Percentiles rank a stretch among this genome's conserved stretches.
phyloP scores from a whole-genome alignment of 2,113 vertebrate species.

The Zootoca vivipara region DNA sequence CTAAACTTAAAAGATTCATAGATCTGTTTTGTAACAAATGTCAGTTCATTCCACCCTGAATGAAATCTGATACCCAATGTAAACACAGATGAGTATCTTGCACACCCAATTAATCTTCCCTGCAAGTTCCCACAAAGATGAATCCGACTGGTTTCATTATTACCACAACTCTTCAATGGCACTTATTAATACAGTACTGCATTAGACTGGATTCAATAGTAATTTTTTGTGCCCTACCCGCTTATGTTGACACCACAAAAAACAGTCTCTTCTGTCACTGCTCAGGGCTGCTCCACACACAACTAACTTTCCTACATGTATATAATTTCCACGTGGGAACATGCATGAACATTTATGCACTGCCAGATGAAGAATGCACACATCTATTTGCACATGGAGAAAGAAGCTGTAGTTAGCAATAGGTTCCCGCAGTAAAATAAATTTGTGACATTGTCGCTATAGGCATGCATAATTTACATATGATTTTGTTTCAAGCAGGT shows the following conservation, averaged over 20 bases:
- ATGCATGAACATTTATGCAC: neutral
- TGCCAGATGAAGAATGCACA: neutral
- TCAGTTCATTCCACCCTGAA: conserved; percentile 29
- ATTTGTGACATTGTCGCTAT: neutral
- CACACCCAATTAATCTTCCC: neutral
- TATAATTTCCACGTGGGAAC: neutral
- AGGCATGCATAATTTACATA: neutral
- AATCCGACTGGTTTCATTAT: neutral
- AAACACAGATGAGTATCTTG: neutral
- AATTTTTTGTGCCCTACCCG: neutral
- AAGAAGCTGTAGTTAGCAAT: neutral
- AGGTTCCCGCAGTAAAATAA: neutral
- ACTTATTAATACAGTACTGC: neutral
- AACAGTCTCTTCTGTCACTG: neutral
- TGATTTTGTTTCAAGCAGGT: neutral
- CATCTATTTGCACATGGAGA: neutral
- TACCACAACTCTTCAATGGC: neutral
- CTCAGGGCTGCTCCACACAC: no score
- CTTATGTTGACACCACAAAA: neutral
- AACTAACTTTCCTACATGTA: neutral
- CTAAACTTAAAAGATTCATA: neutral
- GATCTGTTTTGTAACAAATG: conserved; percentile 6
- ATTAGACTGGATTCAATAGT: conserved; percentile 12
- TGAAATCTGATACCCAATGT: neutral
- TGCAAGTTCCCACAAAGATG: neutral